phyloP scores from a whole-genome alignment of 2,797 vertebrate genomes.

The Danionella dracula region DNA sequence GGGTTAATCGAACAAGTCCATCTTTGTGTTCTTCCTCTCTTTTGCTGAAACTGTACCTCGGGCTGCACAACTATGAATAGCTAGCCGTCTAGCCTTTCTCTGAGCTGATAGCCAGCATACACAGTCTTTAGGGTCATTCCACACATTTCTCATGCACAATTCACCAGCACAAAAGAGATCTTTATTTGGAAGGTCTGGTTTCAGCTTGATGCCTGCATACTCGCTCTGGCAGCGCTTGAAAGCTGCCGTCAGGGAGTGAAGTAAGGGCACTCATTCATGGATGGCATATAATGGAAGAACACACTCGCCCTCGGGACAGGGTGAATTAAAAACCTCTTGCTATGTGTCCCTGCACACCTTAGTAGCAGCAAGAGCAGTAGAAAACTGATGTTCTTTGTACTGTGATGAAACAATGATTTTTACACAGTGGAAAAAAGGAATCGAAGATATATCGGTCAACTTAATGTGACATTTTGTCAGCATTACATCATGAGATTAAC shows the following conservation, averaged over 20 bases:
- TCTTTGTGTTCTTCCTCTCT: not conserved
- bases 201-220: not conserved
- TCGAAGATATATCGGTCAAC: too few species aligned
- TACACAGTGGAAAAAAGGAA: too few species aligned
- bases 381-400: not conserved
- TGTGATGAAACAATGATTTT: not conserved
- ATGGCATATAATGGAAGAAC: not conserved
- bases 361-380: not conserved
- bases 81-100: not conserved
- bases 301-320: not conserved
- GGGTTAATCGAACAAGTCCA: not conserved
- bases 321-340: not conserved
- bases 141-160: not conserved
- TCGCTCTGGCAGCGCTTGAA: not conserved
- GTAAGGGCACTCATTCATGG: not conserved
- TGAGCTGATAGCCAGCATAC: not conserved
- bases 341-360: not conserved
- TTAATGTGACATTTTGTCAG: too few species aligned
- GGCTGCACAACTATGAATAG: not conserved
- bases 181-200: slow-evolving; percentile 19
- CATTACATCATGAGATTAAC: too few species aligned
- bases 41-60: slow-evolving; percentile 20
- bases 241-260: not conserved
- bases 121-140: slow-evolving; percentile 1
- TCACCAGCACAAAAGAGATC: slow-evolving; percentile 8